Conservation (phyloP, 2,113 vertebrate species). For the Sylvilagus bachmani region DNA sequence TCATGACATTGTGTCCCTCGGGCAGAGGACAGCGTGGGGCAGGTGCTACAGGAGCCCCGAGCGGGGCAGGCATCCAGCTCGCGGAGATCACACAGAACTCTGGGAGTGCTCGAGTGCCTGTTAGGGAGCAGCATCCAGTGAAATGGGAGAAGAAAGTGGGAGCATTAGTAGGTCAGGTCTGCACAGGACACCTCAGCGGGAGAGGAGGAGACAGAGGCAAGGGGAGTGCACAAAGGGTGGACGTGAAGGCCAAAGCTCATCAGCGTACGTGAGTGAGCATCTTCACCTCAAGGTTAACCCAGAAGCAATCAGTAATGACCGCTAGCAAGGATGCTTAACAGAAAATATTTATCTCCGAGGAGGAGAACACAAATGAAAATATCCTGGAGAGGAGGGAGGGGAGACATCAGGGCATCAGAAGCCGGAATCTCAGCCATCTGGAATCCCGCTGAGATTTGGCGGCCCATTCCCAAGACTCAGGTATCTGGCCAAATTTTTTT, state of each 20-base stretch:
- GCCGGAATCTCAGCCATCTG: slow-evolving; percentile 85
- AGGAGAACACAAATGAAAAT: slow-evolving; percentile 77
- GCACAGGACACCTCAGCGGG: slow-evolving; percentile 76
- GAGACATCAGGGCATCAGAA: slow-evolving; percentile 74
- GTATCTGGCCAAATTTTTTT: slow-evolving; percentile 80
- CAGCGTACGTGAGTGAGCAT: background rate
- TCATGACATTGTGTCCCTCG: background rate
- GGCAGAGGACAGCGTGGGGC: background rate
- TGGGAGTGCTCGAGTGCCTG: background rate
- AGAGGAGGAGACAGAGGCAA: background rate
- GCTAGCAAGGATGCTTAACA: slow-evolving; percentile 29
- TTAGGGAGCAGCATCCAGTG: slow-evolving; percentile 48
- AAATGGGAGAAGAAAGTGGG: slow-evolving; percentile 60
- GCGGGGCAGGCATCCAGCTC: background rate
- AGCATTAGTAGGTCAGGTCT: slow-evolving; percentile 83
- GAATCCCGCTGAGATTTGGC: slow-evolving; percentile 80
- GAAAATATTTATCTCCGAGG: slow-evolving; percentile 78
- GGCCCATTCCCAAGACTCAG: slow-evolving; percentile 74
- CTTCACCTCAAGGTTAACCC: background rate
- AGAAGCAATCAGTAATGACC: slow-evolving; percentile 45
- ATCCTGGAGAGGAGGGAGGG: slow-evolving; percentile 70
- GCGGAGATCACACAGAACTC: background rate
- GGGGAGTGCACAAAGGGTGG: background rate
- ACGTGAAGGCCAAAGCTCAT: background rate
- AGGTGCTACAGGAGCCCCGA: background rate